phyloP scores from a whole-genome alignment of 2,888 invertebrate species.

The Zelleria hepariella region DNA sequence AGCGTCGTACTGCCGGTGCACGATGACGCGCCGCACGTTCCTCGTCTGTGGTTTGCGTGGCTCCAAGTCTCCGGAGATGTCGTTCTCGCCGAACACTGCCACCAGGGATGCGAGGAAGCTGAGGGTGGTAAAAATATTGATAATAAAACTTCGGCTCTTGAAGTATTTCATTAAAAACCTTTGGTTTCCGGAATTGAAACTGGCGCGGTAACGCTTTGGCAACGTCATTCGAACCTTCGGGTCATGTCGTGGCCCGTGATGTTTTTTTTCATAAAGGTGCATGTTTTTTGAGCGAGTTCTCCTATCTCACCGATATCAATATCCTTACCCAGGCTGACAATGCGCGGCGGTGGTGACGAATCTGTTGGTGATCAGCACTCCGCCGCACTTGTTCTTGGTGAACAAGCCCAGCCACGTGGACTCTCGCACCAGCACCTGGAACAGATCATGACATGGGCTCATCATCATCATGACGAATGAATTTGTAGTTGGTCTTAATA shows the following conservation, averaged over 20 bases:
- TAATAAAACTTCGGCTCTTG: background rate
- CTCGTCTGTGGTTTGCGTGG: slow-evolving; percentile 82
- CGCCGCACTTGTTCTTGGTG: slow-evolving; percentile 96
- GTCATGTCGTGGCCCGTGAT: too few relatives aligned
- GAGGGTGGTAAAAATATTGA: slow-evolving; percentile 12
- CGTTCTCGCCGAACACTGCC: slow-evolving; percentile 92
- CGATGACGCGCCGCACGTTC: slow-evolving; percentile 89
- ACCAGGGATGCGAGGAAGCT: slow-evolving; percentile 91
- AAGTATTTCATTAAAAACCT: background rate
- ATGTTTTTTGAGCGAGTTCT: too few relatives aligned
- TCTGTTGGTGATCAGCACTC: slow-evolving; percentile 89
- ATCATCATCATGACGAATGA: background rate
- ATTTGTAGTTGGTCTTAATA: too few relatives aligned
- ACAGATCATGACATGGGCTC: background rate
- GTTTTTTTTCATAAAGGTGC: too few relatives aligned
- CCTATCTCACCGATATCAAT: slow-evolving; percentile 20
- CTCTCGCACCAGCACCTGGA: slow-evolving; percentile 83
- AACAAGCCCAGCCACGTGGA: slow-evolving; percentile 94
- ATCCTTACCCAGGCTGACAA: slow-evolving; percentile 91
- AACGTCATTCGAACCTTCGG: too few relatives aligned
- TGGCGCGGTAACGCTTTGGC: too few relatives aligned
- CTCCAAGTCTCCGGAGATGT: slow-evolving; percentile 88
- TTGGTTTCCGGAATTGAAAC: too few relatives aligned
- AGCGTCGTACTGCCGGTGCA: slow-evolving; percentile 90
- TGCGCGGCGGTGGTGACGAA: slow-evolving; percentile 95